Evolutionary conservation across 2,888 invertebrate genomes (phyloP).

Genomic region (Mongoloraphidia duomilia): DNA sequence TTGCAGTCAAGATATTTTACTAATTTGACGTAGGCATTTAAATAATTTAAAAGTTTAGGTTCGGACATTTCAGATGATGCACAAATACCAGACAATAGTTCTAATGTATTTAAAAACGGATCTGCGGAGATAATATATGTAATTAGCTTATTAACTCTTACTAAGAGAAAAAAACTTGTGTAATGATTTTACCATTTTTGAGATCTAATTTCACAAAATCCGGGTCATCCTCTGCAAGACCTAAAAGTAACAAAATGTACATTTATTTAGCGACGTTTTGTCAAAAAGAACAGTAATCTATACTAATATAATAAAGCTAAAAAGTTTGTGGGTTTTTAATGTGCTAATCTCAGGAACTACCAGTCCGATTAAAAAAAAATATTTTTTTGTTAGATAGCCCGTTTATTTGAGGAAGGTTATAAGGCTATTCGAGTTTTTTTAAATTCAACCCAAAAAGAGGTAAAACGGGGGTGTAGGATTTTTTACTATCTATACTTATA

Average conservation of each 20-base stretch:
- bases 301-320: no score
- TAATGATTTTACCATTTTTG: conserved; percentile 30
- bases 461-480: no score
- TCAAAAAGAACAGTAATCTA: conserved; percentile 8
- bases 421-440: no score
- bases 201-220: conserved; percentile 33
- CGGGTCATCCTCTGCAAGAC: conserved; percentile 4
- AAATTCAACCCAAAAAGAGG: no score
- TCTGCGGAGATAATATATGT: conserved; percentile 21
- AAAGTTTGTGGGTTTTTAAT: no score
- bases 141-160: background rate
- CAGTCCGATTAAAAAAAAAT: no score
- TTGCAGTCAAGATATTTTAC: conserved; percentile 46
- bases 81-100: conserved; percentile 47
- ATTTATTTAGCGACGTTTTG: background rate
- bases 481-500: no score
- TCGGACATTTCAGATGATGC: conserved; percentile 52
- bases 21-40: conserved; percentile 79
- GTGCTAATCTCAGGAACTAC: no score
- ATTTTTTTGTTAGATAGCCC: no score
- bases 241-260: conserved; percentile 6
- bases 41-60: conserved; percentile 66
- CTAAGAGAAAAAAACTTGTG: background rate
- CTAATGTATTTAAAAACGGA: conserved; percentile 46
- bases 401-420: no score